A percentile compares a stretch with the other conserved stretches of the same genome.
Evolutionary conservation across 2,888 invertebrate species (phyloP).

Genomic region (Dolichomitus sp.): DNA sequence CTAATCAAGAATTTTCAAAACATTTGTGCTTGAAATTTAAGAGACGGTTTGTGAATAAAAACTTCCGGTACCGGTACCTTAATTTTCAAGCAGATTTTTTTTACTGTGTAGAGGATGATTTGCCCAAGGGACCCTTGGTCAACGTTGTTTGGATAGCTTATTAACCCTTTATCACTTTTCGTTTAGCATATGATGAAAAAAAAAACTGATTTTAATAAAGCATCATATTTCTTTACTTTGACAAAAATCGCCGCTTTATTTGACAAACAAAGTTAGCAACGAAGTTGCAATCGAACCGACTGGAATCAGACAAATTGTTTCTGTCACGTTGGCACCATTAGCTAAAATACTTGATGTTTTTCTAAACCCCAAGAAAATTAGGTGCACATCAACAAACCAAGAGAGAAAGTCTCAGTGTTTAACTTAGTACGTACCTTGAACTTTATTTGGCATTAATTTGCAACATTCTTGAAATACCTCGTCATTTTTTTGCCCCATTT

Average conservation of each 20-base stretch:
- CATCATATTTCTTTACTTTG: not conserved
- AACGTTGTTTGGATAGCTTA: too few relatives aligned
- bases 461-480: constrained; percentile 30
- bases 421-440: constrained; percentile 22
- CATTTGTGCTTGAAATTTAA: too few relatives aligned
- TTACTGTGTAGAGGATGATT: too few relatives aligned
- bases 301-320: constrained; percentile 53
- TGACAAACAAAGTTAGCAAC: not conserved
- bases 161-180: too few relatives aligned
- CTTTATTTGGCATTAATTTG: constrained; percentile 14
- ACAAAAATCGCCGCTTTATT: not conserved
- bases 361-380: constrained; percentile 35
- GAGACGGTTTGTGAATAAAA: too few relatives aligned
- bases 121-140: too few relatives aligned
- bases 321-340: constrained; percentile 50
- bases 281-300: not conserved
- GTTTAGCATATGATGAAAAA: too few relatives aligned
- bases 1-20: too few relatives aligned
- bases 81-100: too few relatives aligned
- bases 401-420: not conserved
- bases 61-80: too few relatives aligned
- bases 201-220: not conserved
- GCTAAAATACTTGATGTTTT: constrained; percentile 25
- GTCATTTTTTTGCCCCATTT: constrained; percentile 10
- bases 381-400: constrained; percentile 12